A percentile compares a stretch with the other conserved stretches of the same genome.
These are phyloP conservation scores for Agrotis clavis DNA, from an alignment of 2,888 invertebrate genomes.

Conservation along the genomic window DNA sequence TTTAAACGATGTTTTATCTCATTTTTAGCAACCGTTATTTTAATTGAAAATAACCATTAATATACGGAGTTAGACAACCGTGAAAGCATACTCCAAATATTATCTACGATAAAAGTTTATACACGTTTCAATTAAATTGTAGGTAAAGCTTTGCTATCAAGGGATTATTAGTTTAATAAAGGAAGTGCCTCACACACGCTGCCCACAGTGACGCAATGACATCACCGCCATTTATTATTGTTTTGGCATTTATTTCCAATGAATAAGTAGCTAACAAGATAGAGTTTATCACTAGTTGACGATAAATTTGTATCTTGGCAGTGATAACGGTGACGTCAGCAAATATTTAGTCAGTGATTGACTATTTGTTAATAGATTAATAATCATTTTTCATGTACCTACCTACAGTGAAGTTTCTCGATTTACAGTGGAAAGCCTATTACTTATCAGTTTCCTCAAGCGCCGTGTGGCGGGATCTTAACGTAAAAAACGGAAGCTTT, in stretches of 20 bases:
- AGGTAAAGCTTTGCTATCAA: constrained; percentile 18
- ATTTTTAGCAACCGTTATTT: neutral
- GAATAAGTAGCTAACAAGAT: constrained; percentile 51
- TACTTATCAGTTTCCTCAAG: neutral
- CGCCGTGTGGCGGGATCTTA: neutral
- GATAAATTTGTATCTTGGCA: constrained; percentile 50
- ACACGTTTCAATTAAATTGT: neutral
- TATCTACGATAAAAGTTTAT: neutral
- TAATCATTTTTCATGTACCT: constrained; percentile 1
- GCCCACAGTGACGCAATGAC: constrained; percentile 27
- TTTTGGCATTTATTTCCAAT: constrained; percentile 54
- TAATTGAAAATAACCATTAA: neutral
- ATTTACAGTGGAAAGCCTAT: neutral
- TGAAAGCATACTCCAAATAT: neutral
- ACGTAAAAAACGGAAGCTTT: no score
- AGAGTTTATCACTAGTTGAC: constrained; percentile 52
- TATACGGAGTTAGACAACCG: neutral
- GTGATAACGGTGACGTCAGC: constrained; percentile 46
- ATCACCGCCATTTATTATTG: constrained; percentile 54
- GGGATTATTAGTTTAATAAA: constrained; percentile 3
- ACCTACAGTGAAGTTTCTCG: constrained; percentile 20
- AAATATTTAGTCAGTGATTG: constrained; percentile 46
- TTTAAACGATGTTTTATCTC: neutral
- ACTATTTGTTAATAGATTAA: constrained; percentile 24
- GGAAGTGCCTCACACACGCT: constrained; percentile 10